Evolutionary conservation across 2,797 vertebrate genomes (phyloP).

Genomic region (Epinephelus malabaricus): DNA sequence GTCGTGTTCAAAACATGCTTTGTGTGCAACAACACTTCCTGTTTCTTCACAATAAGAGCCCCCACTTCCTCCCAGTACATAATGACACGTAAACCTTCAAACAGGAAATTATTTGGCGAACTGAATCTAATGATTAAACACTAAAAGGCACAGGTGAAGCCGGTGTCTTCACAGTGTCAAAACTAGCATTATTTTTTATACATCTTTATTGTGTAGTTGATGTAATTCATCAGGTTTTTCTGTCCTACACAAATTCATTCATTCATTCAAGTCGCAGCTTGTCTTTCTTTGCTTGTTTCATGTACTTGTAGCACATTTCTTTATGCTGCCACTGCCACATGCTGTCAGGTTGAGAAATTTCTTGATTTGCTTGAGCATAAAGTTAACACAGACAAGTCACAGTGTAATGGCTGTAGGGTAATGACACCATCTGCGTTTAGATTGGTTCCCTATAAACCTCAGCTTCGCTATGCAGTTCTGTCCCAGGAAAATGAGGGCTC

Average conservation of each 20-base stretch:
- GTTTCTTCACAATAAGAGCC: conserved; percentile 1
- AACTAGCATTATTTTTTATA: not conserved
- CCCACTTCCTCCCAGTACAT: not conserved
- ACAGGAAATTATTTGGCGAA: too few species aligned
- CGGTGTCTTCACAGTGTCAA: too few species aligned
- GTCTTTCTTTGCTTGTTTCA: not conserved
- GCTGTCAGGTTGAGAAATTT: not conserved
- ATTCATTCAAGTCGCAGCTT: not conserved
- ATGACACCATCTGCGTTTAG: too few species aligned
- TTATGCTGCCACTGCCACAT: not conserved
- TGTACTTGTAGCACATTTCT: not conserved
- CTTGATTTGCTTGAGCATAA: too few species aligned
- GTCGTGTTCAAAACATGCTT: not conserved
- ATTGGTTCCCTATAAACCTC: too few species aligned
- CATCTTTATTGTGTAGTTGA: not conserved
- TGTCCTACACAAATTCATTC: not conserved
- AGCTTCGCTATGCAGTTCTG: too few species aligned
- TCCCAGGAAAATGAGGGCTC: too few species aligned
- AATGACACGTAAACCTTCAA: too few species aligned
- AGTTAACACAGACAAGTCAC: too few species aligned
- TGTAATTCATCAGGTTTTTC: not conserved
- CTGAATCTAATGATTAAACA: too few species aligned
- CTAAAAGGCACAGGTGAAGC: too few species aligned
- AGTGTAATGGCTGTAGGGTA: too few species aligned
- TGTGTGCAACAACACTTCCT: not conserved